Base-by-base conservation (phyloP, 2,888 invertebrate genomes). In the Drosophila conformis region DNA sequence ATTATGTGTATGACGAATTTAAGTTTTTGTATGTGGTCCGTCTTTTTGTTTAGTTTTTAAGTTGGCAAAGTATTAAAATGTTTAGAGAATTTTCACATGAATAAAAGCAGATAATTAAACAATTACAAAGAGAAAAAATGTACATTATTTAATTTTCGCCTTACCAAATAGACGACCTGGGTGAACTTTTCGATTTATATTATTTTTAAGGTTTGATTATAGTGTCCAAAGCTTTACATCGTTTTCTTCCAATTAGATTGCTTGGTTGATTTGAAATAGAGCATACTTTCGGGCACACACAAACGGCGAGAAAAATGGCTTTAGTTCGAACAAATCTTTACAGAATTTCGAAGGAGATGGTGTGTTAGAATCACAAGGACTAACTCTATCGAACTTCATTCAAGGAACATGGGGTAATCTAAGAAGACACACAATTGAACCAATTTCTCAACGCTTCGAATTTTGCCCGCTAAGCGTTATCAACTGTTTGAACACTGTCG, bases 21-120 rank as follows among this genome's bases (percentile, higher is more conserved):
- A 76, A 74, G 70, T 76, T 72, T 75, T 72, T 67, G 59, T 51
- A 67, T 80, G 66, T 80, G 69, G 76, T 75, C 69, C 69, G 35
- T 60, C 65, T 80, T 70, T 72, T 78, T 80, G 73, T 67, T 72
- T 82, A 82, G 77, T 82, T 79, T 56, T 70, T 83, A 77, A 70
- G 71, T 72, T 76, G 72, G 69, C 73, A 77, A 80, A 83, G 72
- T 83, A 81, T 75, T 78, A 73, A 76, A 78, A 78, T 77, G 71
- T 80, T 82, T 80, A 79, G 79, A 74, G 52, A 79, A 82, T 82
- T 82, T 79, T 73, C 70, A 69, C 35, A 62, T 72, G 18, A 82
- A 79, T 81, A 81, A 81, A 81, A 60, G 33, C 31, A 53, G 54
- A 56, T 56, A 38, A 27, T 31, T 51, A 69, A 46, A 42, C 31